These are phyloP conservation scores for Lamellibrachia satsuma DNA, from an alignment of 2,888 invertebrate genomes.

Conservation along the genomic window DNA sequence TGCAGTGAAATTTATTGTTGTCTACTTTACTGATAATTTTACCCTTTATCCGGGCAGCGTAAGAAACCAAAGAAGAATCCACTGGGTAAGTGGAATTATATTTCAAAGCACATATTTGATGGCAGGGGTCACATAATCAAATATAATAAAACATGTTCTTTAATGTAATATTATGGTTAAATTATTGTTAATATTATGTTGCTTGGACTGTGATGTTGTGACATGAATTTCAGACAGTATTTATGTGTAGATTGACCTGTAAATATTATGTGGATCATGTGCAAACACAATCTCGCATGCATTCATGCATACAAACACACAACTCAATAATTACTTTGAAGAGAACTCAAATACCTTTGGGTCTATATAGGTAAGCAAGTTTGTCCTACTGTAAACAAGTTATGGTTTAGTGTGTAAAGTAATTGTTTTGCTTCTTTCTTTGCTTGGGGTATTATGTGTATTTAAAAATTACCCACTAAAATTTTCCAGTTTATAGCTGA, in stretches of 20 bases:
- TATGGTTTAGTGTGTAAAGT: background rate
- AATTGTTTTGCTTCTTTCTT: no score
- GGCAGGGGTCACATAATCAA: background rate
- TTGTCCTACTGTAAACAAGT: background rate
- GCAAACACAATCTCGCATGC: background rate
- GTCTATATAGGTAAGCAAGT: background rate
- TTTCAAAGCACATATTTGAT: background rate
- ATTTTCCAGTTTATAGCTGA: no score
- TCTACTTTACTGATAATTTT: background rate
- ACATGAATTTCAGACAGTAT: background rate
- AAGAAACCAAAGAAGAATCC: background rate
- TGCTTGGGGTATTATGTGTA: background rate
- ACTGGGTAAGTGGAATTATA: background rate
- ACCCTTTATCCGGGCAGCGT: background rate
- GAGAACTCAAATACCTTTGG: background rate
- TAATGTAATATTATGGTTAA: background rate
- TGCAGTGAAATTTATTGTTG: background rate
- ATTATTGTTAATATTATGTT: background rate
- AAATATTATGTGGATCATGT: background rate
- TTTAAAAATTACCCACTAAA: background rate
- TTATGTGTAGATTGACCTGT: background rate
- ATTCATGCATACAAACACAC: background rate
- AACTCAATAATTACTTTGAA: background rate
- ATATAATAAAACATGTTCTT: background rate
- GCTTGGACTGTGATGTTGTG: background rate